phyloP scores from a whole-genome alignment of 2,888 invertebrate species.

The Venustoraphidia nigricollis region DNA sequence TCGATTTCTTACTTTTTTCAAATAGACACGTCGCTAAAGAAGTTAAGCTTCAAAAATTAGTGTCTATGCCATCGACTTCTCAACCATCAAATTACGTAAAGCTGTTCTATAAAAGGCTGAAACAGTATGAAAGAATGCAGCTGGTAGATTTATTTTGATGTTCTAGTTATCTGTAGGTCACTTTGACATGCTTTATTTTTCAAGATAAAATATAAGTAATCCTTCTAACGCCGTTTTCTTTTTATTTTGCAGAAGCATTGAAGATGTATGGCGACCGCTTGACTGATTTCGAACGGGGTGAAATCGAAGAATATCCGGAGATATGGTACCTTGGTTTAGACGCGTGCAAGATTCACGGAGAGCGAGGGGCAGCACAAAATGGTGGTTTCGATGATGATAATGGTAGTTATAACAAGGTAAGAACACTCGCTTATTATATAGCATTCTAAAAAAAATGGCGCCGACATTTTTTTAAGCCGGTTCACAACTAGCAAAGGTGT shows the following conservation, averaged over 20 bases:
- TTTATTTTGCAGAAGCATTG: slow-evolving; percentile 51
- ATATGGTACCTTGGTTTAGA: slow-evolving; percentile 87
- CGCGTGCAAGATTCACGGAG: slow-evolving; percentile 72
- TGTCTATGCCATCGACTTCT: no score
- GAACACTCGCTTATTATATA: slow-evolving; percentile 9
- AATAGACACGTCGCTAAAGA: no score
- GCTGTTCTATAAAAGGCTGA: no score
- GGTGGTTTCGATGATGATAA: slow-evolving; percentile 85
- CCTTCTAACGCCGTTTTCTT: slow-evolving; percentile 6
- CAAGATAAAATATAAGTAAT: not conserved
- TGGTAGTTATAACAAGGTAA: slow-evolving; percentile 88
- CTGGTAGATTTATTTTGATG: not conserved
- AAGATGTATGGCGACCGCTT: slow-evolving; percentile 71
- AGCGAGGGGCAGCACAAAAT: slow-evolving; percentile 65
- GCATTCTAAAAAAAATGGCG: no score
- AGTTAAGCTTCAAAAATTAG: no score
- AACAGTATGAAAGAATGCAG: no score
- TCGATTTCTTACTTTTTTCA: no score
- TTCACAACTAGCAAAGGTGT: no score
- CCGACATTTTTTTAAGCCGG: no score
- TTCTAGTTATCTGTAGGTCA: slow-evolving; percentile 1
- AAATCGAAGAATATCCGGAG: slow-evolving; percentile 83
- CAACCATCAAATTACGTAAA: no score
- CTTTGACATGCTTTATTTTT: slow-evolving; percentile 5
- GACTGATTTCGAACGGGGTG: slow-evolving; percentile 80